Evolutionary conservation across 2,113 vertebrate species (phyloP).

Genomic region (Etheostoma cragini): DNA sequence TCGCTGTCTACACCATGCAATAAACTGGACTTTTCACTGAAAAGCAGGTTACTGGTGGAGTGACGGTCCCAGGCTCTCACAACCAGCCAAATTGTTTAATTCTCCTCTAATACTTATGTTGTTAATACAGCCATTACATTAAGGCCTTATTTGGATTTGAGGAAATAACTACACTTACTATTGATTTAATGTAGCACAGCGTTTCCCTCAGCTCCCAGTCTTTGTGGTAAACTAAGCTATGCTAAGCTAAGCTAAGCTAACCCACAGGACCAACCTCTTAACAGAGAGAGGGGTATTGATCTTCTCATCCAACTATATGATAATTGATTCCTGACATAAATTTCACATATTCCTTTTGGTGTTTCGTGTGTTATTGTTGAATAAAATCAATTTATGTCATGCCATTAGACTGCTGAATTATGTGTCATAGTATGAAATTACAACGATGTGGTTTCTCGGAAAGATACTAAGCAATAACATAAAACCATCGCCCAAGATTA

Average conservation of each 20-base stretch:
- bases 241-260: background rate
- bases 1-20: background rate
- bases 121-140: background rate
- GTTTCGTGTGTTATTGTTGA: background rate
- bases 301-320: background rate
- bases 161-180: background rate
- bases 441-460: background rate
- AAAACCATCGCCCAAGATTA: background rate
- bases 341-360: background rate
- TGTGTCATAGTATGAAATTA: background rate
- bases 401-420: background rate
- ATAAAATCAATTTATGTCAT: background rate
- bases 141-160: background rate
- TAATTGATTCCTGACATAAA: background rate
- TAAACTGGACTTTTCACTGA: background rate
- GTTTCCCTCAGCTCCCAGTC: background rate
- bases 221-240: background rate
- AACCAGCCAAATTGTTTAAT: background rate
- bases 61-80: conserved; percentile 13
- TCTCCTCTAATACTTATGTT: background rate
- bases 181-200: background rate
- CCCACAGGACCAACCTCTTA: background rate
- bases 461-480: background rate
- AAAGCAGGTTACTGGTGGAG: background rate
- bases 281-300: background rate